Evolutionary conservation across 2,113 vertebrate species (phyloP), one percentile per base, ranked within the genome.

Genomic region (Perognathus longimembris): DNA sequence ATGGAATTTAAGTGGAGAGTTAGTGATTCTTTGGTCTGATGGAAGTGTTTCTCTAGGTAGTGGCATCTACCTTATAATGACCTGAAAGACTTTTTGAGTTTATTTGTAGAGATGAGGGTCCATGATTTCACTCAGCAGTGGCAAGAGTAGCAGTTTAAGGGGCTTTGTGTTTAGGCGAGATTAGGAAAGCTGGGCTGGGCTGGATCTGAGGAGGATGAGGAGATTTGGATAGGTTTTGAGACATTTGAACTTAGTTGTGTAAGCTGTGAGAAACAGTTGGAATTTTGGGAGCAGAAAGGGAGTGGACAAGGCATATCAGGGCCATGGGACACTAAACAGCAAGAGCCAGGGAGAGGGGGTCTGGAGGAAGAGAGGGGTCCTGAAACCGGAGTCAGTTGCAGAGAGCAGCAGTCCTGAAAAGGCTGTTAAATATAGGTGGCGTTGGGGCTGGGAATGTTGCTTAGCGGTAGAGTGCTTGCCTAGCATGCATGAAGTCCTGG

Each of bases 391-490:
- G 17, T 2, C 0, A 3, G 26, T 61, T 42, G 6, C 14, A 12
- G 73, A 67, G 36, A 40, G 66, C 8, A 28, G 64, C 9, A 59
- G 28, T 45, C 63, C 17, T 91, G 71, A 30, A 10, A 11, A 1
- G 0, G 28, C 5, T 6, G 22, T 59, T 70, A 15, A 54, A 11
- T 0, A 26, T 22, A 18, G 26, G 22, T 0, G 17, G 70, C 32
- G 18, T 70, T n/a, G n/a, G n/a, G n/a, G n/a, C n/a, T n/a, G n/a
- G n/a, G n/a, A n/a, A n/a, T n/a, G n/a, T n/a, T n/a, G n/a, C n/a
- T n/a, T n/a, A n/a, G n/a, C n/a, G n/a, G n/a, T n/a, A n/a, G n/a
- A n/a, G n/a, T n/a, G n/a, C n/a, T n/a, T n/a, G n/a, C n/a, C n/a
- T n/a, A n/a, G n/a, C n/a, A n/a, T n/a, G n/a, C n/a, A n/a, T n/a